phyloP scores from a whole-genome alignment of 2,797 vertebrate genomes.

The Phalanger gymnotis region DNA sequence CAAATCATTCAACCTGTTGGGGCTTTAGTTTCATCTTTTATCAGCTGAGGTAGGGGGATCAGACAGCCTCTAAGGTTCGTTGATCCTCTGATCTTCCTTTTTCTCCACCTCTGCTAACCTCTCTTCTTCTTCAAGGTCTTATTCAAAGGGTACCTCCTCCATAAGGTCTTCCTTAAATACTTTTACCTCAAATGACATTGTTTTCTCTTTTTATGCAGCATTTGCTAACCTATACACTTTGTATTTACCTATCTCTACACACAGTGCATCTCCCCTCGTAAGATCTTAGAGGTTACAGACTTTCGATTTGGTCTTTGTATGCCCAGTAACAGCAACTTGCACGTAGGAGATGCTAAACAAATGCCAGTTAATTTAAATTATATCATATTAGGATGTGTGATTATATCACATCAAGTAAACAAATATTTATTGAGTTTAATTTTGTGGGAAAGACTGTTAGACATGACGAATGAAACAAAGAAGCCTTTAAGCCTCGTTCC shows the following conservation, averaged over 20 bases:
- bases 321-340: neutral
- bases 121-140: neutral
- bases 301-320: neutral
- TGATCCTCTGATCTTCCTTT: neutral
- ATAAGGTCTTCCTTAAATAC: neutral
- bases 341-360: neutral
- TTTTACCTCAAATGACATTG: neutral
- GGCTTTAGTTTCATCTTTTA: neutral
- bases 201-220: neutral
- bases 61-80: neutral
- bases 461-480: neutral
- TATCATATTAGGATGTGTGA: neutral
- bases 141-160: neutral
- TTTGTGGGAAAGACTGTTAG: neutral
- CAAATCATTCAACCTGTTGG: neutral
- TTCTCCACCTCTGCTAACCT: neutral
- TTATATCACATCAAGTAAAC: neutral
- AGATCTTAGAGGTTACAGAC: neutral
- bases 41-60: neutral
- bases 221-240: neutral
- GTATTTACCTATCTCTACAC: neutral
- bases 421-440: neutral
- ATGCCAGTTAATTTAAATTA: neutral
- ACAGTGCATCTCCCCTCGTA: neutral
- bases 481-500: neutral